These are phyloP conservation scores for Alouatta palliata DNA, from an alignment of 2,113 vertebrate genomes.

Conservation along the genomic window DNA sequence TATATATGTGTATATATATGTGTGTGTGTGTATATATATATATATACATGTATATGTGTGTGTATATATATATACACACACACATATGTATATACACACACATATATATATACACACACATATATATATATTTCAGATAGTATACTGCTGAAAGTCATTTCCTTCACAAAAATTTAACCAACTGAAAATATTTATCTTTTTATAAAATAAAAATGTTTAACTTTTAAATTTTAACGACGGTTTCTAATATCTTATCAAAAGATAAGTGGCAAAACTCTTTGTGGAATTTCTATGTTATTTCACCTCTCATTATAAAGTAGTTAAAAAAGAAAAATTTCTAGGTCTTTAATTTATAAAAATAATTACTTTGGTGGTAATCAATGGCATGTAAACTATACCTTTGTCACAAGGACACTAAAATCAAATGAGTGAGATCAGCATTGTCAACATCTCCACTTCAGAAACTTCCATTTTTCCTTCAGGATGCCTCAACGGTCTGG, in stretches of 20 bases:
- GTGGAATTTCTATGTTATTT: slow-evolving; percentile 9
- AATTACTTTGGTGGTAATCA: not conserved
- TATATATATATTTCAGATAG: not conserved
- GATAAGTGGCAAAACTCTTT: slow-evolving; percentile 9
- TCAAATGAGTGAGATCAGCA: not conserved
- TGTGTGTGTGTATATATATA: not conserved
- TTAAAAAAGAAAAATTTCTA: slow-evolving; percentile 14
- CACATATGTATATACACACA: no score
- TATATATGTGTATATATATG: fast-evolving
- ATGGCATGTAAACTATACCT: not conserved
- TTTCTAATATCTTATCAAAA: not conserved
- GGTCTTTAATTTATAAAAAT: not conserved
- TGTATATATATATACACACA: no score
- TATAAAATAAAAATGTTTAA: not conserved
- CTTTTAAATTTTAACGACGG: slow-evolving; percentile 35
- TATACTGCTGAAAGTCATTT: slow-evolving; percentile 20
- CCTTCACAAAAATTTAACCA: not conserved
- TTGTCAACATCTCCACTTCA: not conserved
- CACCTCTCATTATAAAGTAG: not conserved
- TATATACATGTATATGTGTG: no score
- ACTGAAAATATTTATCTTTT: slow-evolving; percentile 44
- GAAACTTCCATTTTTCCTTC: not conserved
- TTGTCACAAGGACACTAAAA: not conserved
- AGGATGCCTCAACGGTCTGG: not conserved
- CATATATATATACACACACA: not conserved